Base-by-base conservation (phyloP, 1,140 invertebrate species). In the Cryptotermes secundus region DNA sequence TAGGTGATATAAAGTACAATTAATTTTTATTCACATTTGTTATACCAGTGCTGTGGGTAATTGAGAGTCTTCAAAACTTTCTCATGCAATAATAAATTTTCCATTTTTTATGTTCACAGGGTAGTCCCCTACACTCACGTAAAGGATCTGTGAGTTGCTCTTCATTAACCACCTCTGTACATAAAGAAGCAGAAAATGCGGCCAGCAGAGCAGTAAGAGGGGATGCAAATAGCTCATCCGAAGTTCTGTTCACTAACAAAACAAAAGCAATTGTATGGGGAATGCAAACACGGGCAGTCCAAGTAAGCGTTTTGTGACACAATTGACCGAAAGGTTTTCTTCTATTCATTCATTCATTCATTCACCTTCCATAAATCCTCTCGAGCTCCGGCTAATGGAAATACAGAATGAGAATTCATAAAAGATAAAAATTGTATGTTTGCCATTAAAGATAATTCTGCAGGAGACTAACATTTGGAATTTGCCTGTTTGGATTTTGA, bases 201-300 rank as follows among this genome's bases (percentile, higher is more conserved):
- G 36, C 81, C 22, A 82, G 38, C 31, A 45, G 31, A 82, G 36
- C 31, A 45, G 35, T 6, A 24, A n/a, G 80, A 82, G 81, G 81
- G n/a, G 81, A 82, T 82, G 19, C 38, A 22, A 38, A 34, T 3
- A 38, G 31, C 9, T 45, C 16, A 49, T 45, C 24, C 19, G 81
- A 45, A n/a, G 38, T 36, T 87, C 90, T 98, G 59, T 99, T 99
- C 90, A 94, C 92, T 2, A 93, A 93, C 82, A 92, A 93, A 85
- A 99, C 98, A 1, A 97, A 97, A 90, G 94, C 98, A 16, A 99
- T 99, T 87, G 95, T 99, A 38, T 99, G 98, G 98, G 99, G 99
- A 79, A 99, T 99, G 97, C 99, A 99, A 91, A 96, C 96, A 24
- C 91, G 98, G 85, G 99, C 98, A n/a, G 98, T 99, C 42, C 98